phyloP scores from a whole-genome alignment of 2,113 vertebrate genomes.

The Trogon melanurus region DNA sequence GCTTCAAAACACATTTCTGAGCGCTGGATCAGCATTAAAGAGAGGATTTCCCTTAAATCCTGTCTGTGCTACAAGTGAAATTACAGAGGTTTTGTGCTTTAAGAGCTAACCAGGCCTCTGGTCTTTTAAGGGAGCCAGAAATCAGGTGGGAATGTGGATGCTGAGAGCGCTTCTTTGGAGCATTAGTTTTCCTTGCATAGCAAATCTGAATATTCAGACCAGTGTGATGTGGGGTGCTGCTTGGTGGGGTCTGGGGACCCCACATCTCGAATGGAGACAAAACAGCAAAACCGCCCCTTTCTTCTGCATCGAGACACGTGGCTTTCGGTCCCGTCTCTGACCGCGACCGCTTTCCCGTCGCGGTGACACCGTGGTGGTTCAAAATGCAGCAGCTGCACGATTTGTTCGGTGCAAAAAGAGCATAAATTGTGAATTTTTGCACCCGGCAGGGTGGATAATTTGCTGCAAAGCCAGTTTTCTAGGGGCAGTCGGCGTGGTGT shows the following conservation, averaged over 20 bases:
- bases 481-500: background rate
- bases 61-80: background rate
- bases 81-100: background rate
- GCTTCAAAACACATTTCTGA: background rate
- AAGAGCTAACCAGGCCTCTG: background rate
- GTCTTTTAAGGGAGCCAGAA: background rate
- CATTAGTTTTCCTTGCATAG: background rate
- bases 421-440: background rate
- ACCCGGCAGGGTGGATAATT: background rate
- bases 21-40: background rate
- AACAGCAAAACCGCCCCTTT: background rate
- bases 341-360: background rate
- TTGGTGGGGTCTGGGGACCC: background rate
- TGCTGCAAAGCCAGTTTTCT: background rate
- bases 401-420: background rate
- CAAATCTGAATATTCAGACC: background rate
- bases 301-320: fast-evolving
- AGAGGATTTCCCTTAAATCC: conserved; percentile 3
- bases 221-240: background rate
- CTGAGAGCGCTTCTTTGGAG: background rate
- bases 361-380: background rate
- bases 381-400: background rate
- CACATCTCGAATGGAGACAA: background rate
- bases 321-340: background rate
- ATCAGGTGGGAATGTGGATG: background rate